These are phyloP conservation scores for Cylindroiulus punctatus DNA, from an alignment of 2,888 invertebrate species.

Conservation along the genomic window DNA sequence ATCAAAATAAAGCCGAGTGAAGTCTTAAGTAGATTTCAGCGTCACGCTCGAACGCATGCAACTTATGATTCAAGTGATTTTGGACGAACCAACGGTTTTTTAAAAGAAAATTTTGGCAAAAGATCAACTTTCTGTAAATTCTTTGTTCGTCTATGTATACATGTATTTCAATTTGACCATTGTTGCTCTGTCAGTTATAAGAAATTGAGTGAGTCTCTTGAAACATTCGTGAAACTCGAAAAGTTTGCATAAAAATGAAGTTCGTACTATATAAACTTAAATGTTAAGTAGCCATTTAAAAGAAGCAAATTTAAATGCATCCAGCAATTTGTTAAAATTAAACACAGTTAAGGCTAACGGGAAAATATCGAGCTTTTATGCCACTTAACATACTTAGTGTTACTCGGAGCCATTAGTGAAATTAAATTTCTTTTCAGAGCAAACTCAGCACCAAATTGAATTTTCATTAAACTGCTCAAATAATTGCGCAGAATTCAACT, in stretches of 20 bases:
- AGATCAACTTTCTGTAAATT: constrained; percentile 26
- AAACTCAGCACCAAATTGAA: background rate
- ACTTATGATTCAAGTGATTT: constrained; percentile 34
- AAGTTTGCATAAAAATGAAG: background rate
- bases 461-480: constrained; percentile 19
- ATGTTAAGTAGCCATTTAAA: background rate
- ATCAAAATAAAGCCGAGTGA: background rate
- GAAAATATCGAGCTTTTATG: background rate
- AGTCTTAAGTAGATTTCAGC: constrained; percentile 28
- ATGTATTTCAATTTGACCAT: background rate
- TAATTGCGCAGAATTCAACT: background rate
- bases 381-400: background rate
- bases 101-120: constrained; percentile 1
- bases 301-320: background rate
- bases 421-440: background rate
- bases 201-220: background rate
- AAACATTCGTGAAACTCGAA: background rate
- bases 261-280: background rate
- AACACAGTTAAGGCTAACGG: background rate
- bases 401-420: background rate
- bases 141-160: background rate
- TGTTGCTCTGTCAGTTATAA: background rate
- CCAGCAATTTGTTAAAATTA: background rate
- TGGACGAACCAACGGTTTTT: constrained; percentile 21
- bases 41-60: background rate